These are phyloP conservation scores for Rhabditophanes sp. DNA, from an alignment of 2,888 invertebrate species.

Conservation along the genomic window DNA sequence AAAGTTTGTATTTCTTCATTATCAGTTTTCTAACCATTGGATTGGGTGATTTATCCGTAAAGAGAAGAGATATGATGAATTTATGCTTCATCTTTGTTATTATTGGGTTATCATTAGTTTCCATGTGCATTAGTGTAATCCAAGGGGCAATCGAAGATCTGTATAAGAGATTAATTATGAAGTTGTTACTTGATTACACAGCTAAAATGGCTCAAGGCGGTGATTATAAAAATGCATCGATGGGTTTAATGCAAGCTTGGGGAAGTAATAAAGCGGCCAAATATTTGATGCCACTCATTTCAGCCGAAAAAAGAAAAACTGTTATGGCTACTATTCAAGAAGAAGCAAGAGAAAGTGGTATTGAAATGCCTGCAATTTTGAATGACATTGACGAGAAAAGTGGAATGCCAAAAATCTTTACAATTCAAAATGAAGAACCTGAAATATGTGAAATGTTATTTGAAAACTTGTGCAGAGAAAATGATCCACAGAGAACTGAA, in stretches of 20 bases:
- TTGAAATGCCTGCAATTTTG: conserved; percentile 39
- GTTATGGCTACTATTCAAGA: conserved; percentile 40
- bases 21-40: conserved; percentile 45
- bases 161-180: conserved; percentile 38
- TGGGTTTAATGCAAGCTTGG: conserved; percentile 43
- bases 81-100: conserved; percentile 45
- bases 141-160: conserved; percentile 39
- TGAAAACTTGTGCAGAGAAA: too few species aligned
- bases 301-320: conserved; percentile 30
- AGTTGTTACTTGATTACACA: conserved; percentile 40
- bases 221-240: conserved; percentile 31
- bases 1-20: conserved; percentile 48
- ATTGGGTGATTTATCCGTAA: conserved; percentile 36
- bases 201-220: conserved; percentile 31
- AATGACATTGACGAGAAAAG: conserved; percentile 35
- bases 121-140: conserved; percentile 49
- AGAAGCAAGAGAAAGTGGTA: conserved; percentile 38
- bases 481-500: neutral
- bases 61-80: conserved; percentile 39
- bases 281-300: conserved; percentile 34
- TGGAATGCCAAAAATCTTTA: conserved; percentile 33
- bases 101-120: conserved; percentile 47
- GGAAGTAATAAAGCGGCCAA: conserved; percentile 39
- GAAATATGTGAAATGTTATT: too few species aligned
- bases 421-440: too few species aligned